These are phyloP conservation scores for Anneissia japonica DNA, from an alignment of 35 echinoderm and acorn worm species.

Conservation along the genomic window DNA sequence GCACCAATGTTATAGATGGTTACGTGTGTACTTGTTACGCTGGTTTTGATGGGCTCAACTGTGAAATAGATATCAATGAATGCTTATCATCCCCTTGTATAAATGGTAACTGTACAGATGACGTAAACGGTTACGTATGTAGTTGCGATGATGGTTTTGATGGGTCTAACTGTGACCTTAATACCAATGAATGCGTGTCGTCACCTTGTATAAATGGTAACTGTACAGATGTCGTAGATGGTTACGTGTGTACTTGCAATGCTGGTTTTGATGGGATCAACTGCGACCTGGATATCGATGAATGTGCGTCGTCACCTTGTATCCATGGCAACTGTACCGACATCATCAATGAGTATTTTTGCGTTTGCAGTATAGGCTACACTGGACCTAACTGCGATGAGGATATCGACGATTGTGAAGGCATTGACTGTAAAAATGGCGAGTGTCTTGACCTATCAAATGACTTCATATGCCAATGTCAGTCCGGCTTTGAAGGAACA, in stretches of 20 bases:
- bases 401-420: conserved; percentile 29
- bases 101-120: background rate
- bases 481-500: conserved; percentile 1
- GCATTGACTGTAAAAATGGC: background rate
- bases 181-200: background rate
- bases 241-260: background rate
- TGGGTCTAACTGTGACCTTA: background rate
- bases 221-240: background rate
- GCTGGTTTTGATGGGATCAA: background rate
- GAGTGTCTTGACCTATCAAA: conserved; percentile 25
- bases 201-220: background rate
- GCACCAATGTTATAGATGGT: background rate
- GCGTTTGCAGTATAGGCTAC: conserved; percentile 20
- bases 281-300: conserved; percentile 27
- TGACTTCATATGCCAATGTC: conserved; percentile 23
- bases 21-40: background rate
- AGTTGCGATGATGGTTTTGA: background rate
- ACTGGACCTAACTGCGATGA: conserved; percentile 19
- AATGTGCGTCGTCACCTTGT: conserved; percentile 26
- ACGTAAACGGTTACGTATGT: background rate
- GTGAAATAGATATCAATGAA: background rate
- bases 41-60: background rate
- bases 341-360: background rate
- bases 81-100: background rate
- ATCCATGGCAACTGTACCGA: conserved; percentile 32